Evolutionary conservation across 2,113 vertebrate genomes (phyloP), one percentile per base, ranked within the genome.

Genomic region (Aspidoscelis tigris): DNA sequence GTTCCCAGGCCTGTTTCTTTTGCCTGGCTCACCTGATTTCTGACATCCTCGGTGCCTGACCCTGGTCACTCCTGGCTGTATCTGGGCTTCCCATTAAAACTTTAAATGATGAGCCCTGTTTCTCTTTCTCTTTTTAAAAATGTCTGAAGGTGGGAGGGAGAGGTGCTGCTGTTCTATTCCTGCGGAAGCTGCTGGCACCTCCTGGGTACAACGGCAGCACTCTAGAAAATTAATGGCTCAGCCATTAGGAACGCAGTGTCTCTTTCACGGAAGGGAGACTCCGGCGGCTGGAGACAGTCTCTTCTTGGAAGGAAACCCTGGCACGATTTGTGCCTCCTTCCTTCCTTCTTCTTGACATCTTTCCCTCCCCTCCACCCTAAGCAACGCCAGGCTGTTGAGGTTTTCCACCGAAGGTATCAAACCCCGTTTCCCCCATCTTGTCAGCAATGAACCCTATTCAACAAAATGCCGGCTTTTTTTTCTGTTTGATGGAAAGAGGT

Each of bases 221-320:
- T 70, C 80, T 74, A 41, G 81, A 78, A 83, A 83, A 78, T 74
- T 78, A 82, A 82, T 74, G 85, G 76, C 81, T 83, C 55, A 7
- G 1, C n/a, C 1, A 20, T 78, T 87, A 41, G 33, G 85, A 83
- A 87, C 85, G 39, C 61, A 0, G 18, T 10, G 85, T 87, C 69
- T 78, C 80, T 74, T 10, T 4, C 66, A n/a, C 55, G 47, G 80
- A 73, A 43, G 44, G 33, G 76, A 72, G 50, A 47, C 9, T 84
- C 66, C 24, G 16, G 58, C 6, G 14, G 80, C 69, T 58, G 43
- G 61, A 68, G 55, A 61, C 61, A 2, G 33, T 1, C 55, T 50
- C 55, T 78, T 72, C 80, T 78, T 33, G 76, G 85, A 87, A 78
- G 58, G 80, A 68, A 66, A 73, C 41, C 44, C 76, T 83, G 58